Percentiles rank a stretch among this genome's conserved stretches.
phyloP scores from a whole-genome alignment of 2,888 invertebrate genomes.

The Ichneumon xanthorius region DNA sequence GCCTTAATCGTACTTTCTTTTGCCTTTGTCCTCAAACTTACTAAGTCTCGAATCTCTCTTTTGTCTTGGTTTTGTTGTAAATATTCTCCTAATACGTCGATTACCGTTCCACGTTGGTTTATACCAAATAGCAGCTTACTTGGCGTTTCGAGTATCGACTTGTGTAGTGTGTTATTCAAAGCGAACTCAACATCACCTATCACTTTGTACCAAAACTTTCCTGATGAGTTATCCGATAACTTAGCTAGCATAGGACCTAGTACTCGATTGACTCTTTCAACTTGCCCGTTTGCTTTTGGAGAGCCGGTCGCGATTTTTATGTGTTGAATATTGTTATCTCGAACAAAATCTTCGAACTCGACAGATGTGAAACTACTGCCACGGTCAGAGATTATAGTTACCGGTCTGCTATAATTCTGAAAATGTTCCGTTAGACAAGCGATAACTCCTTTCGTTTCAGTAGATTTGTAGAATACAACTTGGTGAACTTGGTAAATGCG shows the following conservation, averaged over 20 bases:
- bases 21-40: not conserved
- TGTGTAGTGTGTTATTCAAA: not conserved
- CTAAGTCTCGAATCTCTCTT: not conserved
- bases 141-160: not conserved
- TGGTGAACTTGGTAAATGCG: conserved; percentile 73
- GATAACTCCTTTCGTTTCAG: conserved; percentile 64
- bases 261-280: conserved; percentile 69
- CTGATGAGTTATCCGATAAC: not conserved
- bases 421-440: conserved; percentile 69
- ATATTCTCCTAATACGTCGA: conserved; percentile 1
- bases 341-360: conserved; percentile 71
- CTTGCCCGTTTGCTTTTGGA: conserved; percentile 77
- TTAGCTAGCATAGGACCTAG: conserved; percentile 61
- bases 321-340: conserved; percentile 66
- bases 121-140: not conserved
- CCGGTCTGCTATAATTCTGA: conserved; percentile 69
- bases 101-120: conserved; percentile 6
- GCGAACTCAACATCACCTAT: not conserved
- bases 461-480: conserved; percentile 69
- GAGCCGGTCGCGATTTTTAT: conserved; percentile 73
- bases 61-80: not conserved
- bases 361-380: conserved; percentile 75
- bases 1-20: not conserved
- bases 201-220: conserved; percentile 2
- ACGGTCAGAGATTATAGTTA: conserved; percentile 73